These are phyloP conservation scores for Crossocerus cetratus DNA, from an alignment of 2,888 invertebrate species.

Conservation along the genomic window DNA sequence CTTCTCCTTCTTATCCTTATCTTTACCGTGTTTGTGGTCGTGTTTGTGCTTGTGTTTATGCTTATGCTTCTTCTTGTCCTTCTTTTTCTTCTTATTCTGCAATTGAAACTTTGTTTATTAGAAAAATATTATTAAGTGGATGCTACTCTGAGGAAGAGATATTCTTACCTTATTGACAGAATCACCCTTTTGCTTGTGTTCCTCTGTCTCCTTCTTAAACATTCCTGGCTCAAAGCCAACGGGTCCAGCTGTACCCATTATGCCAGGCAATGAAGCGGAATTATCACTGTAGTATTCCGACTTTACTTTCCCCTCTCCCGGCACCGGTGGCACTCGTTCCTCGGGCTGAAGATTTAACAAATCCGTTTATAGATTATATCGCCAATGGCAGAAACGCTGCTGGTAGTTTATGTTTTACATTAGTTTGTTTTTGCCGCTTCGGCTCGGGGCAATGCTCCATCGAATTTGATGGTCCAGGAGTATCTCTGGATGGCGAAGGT, in stretches of 20 bases:
- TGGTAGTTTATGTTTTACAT: conserved; percentile 33
- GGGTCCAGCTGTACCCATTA: conserved; percentile 84
- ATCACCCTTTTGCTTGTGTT: conserved; percentile 80
- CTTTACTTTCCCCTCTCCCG: conserved; percentile 79
- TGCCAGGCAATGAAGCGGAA: conserved; percentile 87
- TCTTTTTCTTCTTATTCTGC: conserved; percentile 84
- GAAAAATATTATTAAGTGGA: conserved; percentile 6
- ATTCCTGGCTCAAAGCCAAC: conserved; percentile 91
- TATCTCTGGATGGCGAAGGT: conserved; percentile 67
- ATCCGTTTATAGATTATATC: conserved; percentile 7
- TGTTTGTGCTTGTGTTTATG: conserved; percentile 81
- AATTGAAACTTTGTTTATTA: conserved; percentile 32
- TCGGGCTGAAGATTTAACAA: conserved; percentile 51
- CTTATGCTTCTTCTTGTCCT: conserved; percentile 94
- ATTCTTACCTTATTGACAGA: conserved; percentile 77
- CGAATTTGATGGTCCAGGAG: conserved; percentile 56
- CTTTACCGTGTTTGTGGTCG: conserved; percentile 79
- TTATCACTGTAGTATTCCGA: conserved; percentile 88
- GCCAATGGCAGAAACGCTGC: conserved; percentile 9
- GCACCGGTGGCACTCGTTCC: conserved; percentile 56
- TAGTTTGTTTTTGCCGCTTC: conserved; percentile 67
- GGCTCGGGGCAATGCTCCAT: conserved; percentile 62
- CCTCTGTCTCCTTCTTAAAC: conserved; percentile 82
- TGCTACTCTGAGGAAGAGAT: conserved; percentile 3
- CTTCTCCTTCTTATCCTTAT: conserved; percentile 86